These are phyloP conservation scores for Reticulitermes lucifugus DNA, from an alignment of 2,888 invertebrate genomes.

Conservation along the genomic window DNA sequence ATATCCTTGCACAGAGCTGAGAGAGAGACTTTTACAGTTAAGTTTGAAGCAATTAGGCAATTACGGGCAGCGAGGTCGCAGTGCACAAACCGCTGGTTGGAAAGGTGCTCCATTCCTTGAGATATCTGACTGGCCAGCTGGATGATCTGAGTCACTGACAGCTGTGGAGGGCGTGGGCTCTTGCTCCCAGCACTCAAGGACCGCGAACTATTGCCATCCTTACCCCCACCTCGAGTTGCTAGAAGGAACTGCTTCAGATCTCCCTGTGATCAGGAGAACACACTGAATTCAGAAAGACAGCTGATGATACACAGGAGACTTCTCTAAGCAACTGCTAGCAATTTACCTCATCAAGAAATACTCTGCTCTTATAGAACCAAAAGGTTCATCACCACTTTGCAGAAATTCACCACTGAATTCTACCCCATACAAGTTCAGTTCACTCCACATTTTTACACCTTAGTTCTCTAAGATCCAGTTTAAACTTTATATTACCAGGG, in stretches of 20 bases:
- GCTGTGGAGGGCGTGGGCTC: conserved; percentile 68
- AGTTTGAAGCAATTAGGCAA: conserved; percentile 85
- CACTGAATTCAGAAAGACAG: no score
- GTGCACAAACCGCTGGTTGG: conserved; percentile 83
- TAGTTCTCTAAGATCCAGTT: no score
- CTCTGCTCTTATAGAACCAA: no score
- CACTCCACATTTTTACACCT: no score
- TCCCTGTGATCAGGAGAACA: conserved; percentile 70
- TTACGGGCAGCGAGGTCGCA: conserved; percentile 93
- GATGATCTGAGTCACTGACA: conserved; percentile 75
- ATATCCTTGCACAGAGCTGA: conserved; percentile 86
- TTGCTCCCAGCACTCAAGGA: conserved; percentile 53
- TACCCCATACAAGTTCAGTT: no score
- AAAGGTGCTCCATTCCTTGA: conserved; percentile 82
- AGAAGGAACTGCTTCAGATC: conserved; percentile 91
- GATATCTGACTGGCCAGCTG: conserved; percentile 82
- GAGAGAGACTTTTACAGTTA: conserved; percentile 86
- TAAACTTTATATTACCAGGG: no score
- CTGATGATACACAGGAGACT: no score
- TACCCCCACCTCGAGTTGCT: conserved; percentile 66
- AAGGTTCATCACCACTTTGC: no score
- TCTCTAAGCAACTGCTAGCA: no score
- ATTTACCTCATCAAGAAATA: no score
- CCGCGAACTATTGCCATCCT: conserved; percentile 57
- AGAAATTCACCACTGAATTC: no score